A percentile compares a stretch with the other conserved stretches of the same genome.
Conservation (phyloP, 1,140 invertebrate species). For the Cryptotermes secundus region DNA sequence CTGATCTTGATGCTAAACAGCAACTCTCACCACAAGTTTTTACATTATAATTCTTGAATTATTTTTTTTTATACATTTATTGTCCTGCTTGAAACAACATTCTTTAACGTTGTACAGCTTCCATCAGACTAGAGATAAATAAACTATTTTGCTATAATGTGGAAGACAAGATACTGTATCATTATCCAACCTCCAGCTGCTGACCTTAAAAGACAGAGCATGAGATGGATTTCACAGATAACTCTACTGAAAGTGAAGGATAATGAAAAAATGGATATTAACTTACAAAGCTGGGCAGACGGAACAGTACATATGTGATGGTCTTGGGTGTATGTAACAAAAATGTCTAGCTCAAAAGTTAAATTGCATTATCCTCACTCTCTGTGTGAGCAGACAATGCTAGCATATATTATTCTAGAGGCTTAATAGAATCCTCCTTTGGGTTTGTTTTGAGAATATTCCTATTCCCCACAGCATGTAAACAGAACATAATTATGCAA, state of each 20-base stretch:
- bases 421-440: no score
- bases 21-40: background rate
- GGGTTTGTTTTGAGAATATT: no score
- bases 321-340: background rate
- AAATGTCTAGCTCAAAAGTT: no score
- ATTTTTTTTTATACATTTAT: background rate
- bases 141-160: slow-evolving; percentile 9
- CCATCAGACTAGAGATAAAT: background rate
- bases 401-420: no score
- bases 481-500: no score
- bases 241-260: background rate
- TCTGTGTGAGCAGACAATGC: no score
- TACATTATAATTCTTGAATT: background rate
- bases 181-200: background rate
- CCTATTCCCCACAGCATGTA: no score
- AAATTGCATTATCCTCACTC: no score
- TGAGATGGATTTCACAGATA: slow-evolving; percentile 2
- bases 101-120: background rate
- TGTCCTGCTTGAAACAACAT: background rate
- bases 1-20: background rate
- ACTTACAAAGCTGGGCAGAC: background rate
- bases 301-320: background rate
- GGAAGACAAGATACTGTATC: background rate
- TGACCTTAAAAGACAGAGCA: slow-evolving; percentile 8
- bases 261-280: background rate